Percentiles rank a stretch among this genome's conserved stretches.
Conservation (phyloP, 2,113 vertebrate genomes). For the Mobula birostris region DNA sequence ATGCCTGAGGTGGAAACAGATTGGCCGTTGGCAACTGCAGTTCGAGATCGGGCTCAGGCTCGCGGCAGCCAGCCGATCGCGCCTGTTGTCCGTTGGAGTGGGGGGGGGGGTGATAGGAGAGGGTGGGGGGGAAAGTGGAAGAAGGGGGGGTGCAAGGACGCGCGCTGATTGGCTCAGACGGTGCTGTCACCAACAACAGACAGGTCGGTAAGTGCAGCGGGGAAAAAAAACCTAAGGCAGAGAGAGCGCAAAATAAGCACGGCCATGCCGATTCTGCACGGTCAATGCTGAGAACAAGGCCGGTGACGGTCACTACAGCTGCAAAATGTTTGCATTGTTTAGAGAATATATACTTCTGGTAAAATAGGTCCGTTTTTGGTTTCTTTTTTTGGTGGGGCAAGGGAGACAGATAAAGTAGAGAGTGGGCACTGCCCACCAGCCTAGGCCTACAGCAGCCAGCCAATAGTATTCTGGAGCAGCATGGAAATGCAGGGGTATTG, state of each 20-base stretch:
- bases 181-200: constrained; percentile 37
- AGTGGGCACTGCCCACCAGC: constrained; percentile 13
- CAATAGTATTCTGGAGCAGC: constrained; percentile 19
- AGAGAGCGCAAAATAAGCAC: not conserved
- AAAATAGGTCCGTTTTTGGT: not conserved
- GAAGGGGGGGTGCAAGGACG: constrained; percentile 52
- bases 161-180: constrained; percentile 52
- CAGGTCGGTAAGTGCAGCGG: constrained; percentile 30
- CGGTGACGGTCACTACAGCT: not conserved
- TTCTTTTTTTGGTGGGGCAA: not conserved
- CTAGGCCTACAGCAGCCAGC: constrained; percentile 25
- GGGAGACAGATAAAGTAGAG: not conserved
- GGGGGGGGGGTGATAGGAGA: constrained; percentile 38
- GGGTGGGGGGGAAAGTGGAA: constrained; percentile 49
- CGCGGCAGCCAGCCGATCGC: constrained; percentile 6
- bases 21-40: constrained; percentile 9
- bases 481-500: constrained; percentile 17
- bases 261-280: constrained; percentile 29
- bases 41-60: not conserved
- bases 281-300: constrained; percentile 22
- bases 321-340: not conserved
- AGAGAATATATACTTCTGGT: not conserved
- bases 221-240: constrained; percentile 40
- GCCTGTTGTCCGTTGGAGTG: constrained; percentile 42
- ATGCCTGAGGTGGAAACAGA: not conserved